Evolutionary conservation across 2,113 vertebrate genomes (phyloP).

Genomic region (Tragelaphus imberbis): DNA sequence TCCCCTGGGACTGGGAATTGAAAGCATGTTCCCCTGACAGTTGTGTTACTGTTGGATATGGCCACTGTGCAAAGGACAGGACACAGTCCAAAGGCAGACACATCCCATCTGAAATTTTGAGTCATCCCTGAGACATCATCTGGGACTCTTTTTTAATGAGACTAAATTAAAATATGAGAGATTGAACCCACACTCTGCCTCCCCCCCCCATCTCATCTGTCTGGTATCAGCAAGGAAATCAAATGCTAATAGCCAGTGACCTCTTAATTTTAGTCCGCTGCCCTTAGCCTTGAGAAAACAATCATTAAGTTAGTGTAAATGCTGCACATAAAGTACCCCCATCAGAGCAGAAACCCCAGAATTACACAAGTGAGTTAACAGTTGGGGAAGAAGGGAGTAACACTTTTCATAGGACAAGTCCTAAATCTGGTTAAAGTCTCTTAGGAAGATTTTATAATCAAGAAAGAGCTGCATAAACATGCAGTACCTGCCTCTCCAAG

Average conservation of each 20-base stretch:
- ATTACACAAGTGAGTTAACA: constrained; percentile 31
- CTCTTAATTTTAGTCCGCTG: constrained; percentile 45
- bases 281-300: constrained; percentile 37
- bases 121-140: background rate
- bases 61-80: background rate
- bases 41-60: background rate
- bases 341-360: background rate
- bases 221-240: constrained; percentile 42
- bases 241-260: constrained; percentile 47
- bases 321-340: constrained; percentile 28
- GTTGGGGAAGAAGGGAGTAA: background rate
- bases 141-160: constrained; percentile 15
- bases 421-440: constrained; percentile 2
- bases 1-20: background rate
- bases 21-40: background rate
- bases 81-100: background rate
- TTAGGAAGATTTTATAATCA: constrained; percentile 2
- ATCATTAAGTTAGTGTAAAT: constrained; percentile 43
- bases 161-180: constrained; percentile 52
- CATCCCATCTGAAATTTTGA: background rate
- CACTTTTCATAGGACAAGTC: constrained; percentile 24
- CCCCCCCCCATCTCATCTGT: background rate
- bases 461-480: background rate
- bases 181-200: background rate
- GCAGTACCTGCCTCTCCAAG: background rate